Evolutionary conservation across 2,888 invertebrate genomes (phyloP), one percentile per base, ranked within the genome.

Genomic region (Zonitis immaculata): DNA sequence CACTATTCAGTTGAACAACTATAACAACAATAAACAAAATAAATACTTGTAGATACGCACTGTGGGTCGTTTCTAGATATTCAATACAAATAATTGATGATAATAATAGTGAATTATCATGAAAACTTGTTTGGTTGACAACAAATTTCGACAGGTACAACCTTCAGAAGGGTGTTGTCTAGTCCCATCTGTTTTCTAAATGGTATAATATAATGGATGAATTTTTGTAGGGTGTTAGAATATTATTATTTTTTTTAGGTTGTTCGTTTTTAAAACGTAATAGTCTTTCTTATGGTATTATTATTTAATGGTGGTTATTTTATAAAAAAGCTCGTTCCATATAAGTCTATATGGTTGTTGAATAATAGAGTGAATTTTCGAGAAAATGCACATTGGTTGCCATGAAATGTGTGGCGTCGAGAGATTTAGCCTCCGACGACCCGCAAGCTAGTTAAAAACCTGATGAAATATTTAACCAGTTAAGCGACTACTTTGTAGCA

Each of bases 401-500:
- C 7, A 32, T 32, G 32, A 32, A 32, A 32, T 20, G 39, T 20
- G 39, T 20, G 11, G 39, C 18, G 39, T 20, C 20, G 39, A 39
- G 39, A 39, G 39, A 39, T 39, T 39, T 39, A 39, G 48, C 39
- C 26, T 35, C 22, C 43, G 47, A 49, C 43, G 47, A 49, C 42
- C 54, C 35, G 42, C 54, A 57, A 61, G 49, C 61, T 57, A 61
- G 61, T 59, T 61, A 61, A 59, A 54, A 61, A 48, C 53, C 54
- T 56, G 50, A 56, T 61, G 56, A 61, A 59, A 61, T 61, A 59
- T 61, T 59, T 57, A 61, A 54, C 56, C 54, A 49, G 55, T 50
- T 56, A 56, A 54, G 58, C 57, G 53, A 58, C 52, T 61, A 61
- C 60, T 62, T 60, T 61, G 60, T 62, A 56, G 58, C 59, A 47